These are phyloP conservation scores for Parasteatoda lunata DNA, from an alignment of 2,888 invertebrate genomes.

Conservation along the genomic window DNA sequence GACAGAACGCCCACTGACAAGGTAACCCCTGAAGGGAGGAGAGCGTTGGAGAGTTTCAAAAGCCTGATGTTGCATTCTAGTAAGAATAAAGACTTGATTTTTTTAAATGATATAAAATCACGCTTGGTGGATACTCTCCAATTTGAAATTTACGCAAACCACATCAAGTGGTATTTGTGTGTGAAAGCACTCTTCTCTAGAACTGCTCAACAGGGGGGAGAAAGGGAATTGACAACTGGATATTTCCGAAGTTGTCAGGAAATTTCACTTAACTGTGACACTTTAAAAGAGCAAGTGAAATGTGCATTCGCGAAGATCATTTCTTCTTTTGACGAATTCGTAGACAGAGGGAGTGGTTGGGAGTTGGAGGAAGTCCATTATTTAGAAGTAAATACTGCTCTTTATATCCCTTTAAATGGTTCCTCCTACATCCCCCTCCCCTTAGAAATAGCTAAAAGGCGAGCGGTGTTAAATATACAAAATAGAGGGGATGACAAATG, in stretches of 20 bases:
- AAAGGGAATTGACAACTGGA: neutral
- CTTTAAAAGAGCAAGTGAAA: neutral
- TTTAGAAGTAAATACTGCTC: neutral
- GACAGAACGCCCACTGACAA: neutral
- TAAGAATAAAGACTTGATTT: neutral
- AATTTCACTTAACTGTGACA: neutral
- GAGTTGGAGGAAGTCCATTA: neutral
- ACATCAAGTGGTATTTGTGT: neutral
- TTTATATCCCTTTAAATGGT: neutral
- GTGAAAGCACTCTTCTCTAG: neutral
- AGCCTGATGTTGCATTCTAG: neutral
- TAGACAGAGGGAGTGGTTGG: conserved; percentile 5
- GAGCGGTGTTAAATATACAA: conserved; percentile 10
- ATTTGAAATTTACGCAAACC: no score
- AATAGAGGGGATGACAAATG: conserved; percentile 6
- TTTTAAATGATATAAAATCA: neutral
- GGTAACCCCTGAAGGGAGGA: neutral
- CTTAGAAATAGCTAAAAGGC: neutral
- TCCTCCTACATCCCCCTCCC: neutral
- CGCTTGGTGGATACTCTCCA: neutral
- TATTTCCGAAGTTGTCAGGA: neutral
- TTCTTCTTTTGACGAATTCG: neutral
- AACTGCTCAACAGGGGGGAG: neutral
- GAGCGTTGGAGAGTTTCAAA: neutral
- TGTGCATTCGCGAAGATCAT: neutral